These are phyloP conservation scores for Diorhabda carinulata DNA, from an alignment of 1,140 invertebrate species.

Conservation along the genomic window DNA sequence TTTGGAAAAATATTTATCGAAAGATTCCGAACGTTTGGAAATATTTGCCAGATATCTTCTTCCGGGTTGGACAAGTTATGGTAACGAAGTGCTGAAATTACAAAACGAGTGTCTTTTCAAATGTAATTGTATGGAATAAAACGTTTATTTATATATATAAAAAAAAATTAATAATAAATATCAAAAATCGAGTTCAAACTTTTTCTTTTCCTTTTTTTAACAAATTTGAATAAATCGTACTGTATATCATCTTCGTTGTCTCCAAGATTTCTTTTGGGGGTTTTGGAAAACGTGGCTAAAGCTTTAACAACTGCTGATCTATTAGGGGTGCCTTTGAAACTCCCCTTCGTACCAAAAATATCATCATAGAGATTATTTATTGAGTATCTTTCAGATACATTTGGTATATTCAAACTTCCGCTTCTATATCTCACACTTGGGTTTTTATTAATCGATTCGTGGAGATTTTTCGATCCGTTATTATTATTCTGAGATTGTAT, in stretches of 20 bases:
- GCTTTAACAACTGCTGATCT: conserved; percentile 21
- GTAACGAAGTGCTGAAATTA: conserved; percentile 79
- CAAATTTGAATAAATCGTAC: conserved; percentile 24
- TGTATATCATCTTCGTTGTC: conserved; percentile 19
- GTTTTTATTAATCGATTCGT: conserved; percentile 13
- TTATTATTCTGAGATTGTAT: conserved; percentile 17
- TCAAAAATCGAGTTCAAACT: conserved; percentile 28
- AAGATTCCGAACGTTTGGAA: conserved; percentile 70
- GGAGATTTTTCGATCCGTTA: conserved; percentile 4
- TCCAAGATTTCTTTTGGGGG: background rate
- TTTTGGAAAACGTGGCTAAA: conserved; percentile 20
- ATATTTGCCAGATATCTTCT: conserved; percentile 85
- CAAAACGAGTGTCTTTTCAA: conserved; percentile 62
- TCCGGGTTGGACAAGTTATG: conserved; percentile 78
- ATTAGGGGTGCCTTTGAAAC: conserved; percentile 29
- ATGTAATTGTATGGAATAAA: conserved; percentile 1
- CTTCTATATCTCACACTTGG: conserved; percentile 17
- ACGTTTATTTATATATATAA: background rate
- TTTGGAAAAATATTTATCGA: conserved; percentile 56
- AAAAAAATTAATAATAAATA: conserved; percentile 26
- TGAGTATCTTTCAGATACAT: conserved; percentile 23
- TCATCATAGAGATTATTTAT: conserved; percentile 26
- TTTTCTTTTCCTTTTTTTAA: conserved; percentile 24
- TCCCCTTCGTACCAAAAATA: conserved; percentile 20
- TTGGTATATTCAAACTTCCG: conserved; percentile 25